Evolutionary conservation across 2,888 invertebrate genomes (phyloP).

Genomic region (Drosophila lutescens): DNA sequence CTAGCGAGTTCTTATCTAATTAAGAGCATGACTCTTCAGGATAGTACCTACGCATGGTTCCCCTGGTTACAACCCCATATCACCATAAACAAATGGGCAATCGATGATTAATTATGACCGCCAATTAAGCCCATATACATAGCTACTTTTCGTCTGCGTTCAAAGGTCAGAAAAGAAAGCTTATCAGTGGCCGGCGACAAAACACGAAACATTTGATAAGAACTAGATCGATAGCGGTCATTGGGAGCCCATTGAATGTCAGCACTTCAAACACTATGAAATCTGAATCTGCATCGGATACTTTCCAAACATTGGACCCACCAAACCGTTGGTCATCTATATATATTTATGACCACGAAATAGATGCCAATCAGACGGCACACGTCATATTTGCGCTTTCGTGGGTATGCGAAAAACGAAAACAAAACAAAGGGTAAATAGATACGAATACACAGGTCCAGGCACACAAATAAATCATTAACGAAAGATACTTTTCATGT

Average conservation of each 20-base stretch:
- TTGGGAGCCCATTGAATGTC: slow-evolving; percentile 36
- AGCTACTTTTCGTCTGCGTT: slow-evolving; percentile 17
- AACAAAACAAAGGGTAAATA: slow-evolving; percentile 25
- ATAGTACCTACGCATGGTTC: neutral
- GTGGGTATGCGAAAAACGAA: slow-evolving; percentile 19
- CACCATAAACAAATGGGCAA: slow-evolving; percentile 12
- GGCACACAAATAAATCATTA: slow-evolving; percentile 38
- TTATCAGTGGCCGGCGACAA: slow-evolving; percentile 55
- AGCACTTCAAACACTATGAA: slow-evolving; percentile 13
- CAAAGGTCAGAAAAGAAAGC: slow-evolving; percentile 54
- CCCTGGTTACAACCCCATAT: neutral
- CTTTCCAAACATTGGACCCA: slow-evolving; percentile 8
- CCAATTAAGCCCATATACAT: slow-evolving; percentile 12
- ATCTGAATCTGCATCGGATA: slow-evolving; percentile 6
- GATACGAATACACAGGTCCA: slow-evolving; percentile 11
- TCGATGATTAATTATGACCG: slow-evolving; percentile 51
- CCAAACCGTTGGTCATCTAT: neutral
- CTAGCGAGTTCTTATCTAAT: neutral
- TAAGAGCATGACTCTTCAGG: too few species aligned
- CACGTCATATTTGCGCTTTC: slow-evolving; percentile 34
- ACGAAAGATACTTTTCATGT: slow-evolving; percentile 40
- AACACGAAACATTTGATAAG: slow-evolving; percentile 47
- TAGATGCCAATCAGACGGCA: slow-evolving; percentile 32
- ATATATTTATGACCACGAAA: slow-evolving; percentile 14
- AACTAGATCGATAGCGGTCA: slow-evolving; percentile 31